Evolutionary conservation across 2,888 invertebrate species (phyloP).

Genomic region (Drosophila helvetica): DNA sequence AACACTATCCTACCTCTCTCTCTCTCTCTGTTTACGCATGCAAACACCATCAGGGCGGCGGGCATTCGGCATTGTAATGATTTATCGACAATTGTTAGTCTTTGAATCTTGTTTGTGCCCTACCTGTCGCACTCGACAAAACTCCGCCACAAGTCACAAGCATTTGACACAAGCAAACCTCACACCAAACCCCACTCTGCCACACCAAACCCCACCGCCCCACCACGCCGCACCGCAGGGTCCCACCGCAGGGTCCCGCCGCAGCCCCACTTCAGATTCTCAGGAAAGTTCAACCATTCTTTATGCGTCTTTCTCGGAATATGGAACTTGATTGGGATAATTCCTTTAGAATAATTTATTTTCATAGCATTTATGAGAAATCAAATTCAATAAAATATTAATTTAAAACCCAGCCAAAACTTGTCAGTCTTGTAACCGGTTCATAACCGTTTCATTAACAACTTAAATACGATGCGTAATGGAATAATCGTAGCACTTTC

Average conservation of each 20-base stretch:
- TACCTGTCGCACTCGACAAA: constrained; percentile 55
- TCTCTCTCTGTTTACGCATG: constrained; percentile 22
- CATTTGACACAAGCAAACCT: constrained; percentile 27
- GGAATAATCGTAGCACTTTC: too few relatives aligned
- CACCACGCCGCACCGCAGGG: not conserved
- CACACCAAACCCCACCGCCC: not conserved
- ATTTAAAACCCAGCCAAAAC: too few relatives aligned
- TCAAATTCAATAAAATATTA: too few relatives aligned
- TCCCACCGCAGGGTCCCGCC: not conserved
- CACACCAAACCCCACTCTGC: too few relatives aligned
- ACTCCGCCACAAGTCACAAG: constrained; percentile 18
- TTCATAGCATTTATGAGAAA: too few relatives aligned
- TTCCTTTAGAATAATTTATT: too few relatives aligned
- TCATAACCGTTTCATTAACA: too few relatives aligned
- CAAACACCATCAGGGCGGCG: constrained; percentile 35
- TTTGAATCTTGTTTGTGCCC: constrained; percentile 58
- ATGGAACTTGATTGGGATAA: too few relatives aligned
- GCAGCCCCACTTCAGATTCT: not conserved
- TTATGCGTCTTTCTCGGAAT: not conserved
- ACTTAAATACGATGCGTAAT: too few relatives aligned
- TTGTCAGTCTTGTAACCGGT: too few relatives aligned
- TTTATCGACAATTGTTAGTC: constrained; percentile 69
- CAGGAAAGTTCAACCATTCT: not conserved
- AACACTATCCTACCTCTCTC: constrained; percentile 36
- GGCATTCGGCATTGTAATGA: constrained; percentile 65